These are phyloP conservation scores for Melanerpes aurifrons DNA, from an alignment of 2,113 vertebrate genomes.

Conservation along the genomic window DNA sequence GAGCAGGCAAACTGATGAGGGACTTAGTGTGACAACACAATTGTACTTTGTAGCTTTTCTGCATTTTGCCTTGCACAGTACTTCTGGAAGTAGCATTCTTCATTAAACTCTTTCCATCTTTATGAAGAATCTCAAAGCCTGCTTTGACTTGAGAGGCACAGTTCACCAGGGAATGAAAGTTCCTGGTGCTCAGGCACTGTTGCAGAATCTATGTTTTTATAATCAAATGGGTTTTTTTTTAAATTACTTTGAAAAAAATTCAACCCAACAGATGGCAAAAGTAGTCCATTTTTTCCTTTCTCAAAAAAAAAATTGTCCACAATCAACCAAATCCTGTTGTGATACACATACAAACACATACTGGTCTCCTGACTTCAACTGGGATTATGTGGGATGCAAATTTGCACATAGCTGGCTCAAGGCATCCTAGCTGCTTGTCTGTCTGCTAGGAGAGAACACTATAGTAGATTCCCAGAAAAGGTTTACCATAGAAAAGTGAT, in stretches of 20 bases:
- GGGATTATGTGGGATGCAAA: constrained; percentile 7
- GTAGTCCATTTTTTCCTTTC: neutral
- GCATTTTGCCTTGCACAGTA: neutral
- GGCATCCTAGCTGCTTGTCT: neutral
- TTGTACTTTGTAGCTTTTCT: neutral
- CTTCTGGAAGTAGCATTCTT: neutral
- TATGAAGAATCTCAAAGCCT: constrained; percentile 11
- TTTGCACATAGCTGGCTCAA: neutral
- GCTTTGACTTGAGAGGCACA: neutral
- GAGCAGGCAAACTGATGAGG: constrained; percentile 13
- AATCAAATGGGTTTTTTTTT: neutral
- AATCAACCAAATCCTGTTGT: neutral
- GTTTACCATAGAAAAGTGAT: neutral
- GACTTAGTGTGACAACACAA: neutral
- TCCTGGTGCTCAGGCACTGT: neutral
- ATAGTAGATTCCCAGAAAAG: constrained; percentile 9
- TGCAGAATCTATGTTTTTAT: neutral
- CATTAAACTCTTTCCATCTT: neutral
- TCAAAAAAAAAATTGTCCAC: neutral
- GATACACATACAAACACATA: neutral
- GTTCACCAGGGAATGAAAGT: neutral
- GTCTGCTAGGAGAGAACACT: neutral
- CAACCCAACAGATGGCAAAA: constrained; percentile 20
- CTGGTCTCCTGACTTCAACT: neutral
- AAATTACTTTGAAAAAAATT: neutral